Conservation (phyloP, 2,888 invertebrate genomes). For the Autographa gamma region DNA sequence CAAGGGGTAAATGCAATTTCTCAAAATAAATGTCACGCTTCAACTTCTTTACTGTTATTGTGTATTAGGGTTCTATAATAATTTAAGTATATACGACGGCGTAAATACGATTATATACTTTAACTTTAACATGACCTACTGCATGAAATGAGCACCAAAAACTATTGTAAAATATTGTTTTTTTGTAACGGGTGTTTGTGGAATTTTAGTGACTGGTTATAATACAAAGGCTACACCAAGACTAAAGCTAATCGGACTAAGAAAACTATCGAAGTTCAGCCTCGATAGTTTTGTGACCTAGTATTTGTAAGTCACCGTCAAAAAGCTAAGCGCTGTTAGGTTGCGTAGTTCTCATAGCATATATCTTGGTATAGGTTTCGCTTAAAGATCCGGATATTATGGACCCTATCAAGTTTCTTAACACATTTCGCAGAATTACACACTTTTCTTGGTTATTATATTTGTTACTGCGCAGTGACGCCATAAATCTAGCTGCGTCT, state of each 20-base stretch:
- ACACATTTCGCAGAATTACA: too few relatives aligned
- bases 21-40: constrained; percentile 76
- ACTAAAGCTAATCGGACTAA: too few relatives aligned
- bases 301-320: neutral
- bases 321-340: neutral
- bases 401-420: too few relatives aligned
- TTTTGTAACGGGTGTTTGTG: constrained; percentile 22
- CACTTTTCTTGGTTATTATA: neutral
- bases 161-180: constrained; percentile 33
- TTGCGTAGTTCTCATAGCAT: too few relatives aligned
- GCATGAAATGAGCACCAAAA: constrained; percentile 77
- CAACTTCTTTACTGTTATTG: constrained; percentile 61
- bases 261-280: too few relatives aligned
- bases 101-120: constrained; percentile 50
- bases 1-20: constrained; percentile 83
- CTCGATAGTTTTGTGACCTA: neutral
- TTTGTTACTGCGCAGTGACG: neutral
- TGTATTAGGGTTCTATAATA: constrained; percentile 51
- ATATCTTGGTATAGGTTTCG: too few relatives aligned
- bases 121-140: constrained; percentile 68
- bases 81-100: constrained; percentile 59
- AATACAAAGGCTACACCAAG: too few relatives aligned
- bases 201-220: neutral
- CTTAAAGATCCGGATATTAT: too few relatives aligned
- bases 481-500: neutral